Percentiles rank a stretch among this genome's conserved stretches.
Evolutionary conservation across 1,140 invertebrate genomes (phyloP).

Genomic region (Drosophila seguyi): DNA sequence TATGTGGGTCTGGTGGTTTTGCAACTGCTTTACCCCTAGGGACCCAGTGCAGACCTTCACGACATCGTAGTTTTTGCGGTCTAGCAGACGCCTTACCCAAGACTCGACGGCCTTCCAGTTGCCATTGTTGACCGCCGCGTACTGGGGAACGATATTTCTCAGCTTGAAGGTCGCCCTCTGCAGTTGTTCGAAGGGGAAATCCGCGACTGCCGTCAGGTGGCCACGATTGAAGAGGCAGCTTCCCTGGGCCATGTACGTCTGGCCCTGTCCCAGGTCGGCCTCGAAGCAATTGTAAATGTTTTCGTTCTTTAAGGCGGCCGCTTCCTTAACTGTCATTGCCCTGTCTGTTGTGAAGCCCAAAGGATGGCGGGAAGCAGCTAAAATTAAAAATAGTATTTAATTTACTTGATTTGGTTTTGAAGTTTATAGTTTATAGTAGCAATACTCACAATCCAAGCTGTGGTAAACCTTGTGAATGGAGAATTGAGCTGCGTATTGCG

Average conservation of each 20-base stretch:
- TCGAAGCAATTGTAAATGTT: slow-evolving; percentile 14
- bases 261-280: slow-evolving; percentile 15
- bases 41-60: slow-evolving; percentile 47
- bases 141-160: slow-evolving; percentile 45
- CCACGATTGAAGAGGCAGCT: slow-evolving; percentile 44
- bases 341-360: neutral
- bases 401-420: neutral
- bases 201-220: slow-evolving; percentile 35
- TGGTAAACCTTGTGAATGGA: slow-evolving; percentile 33
- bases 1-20: neutral
- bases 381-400: neutral
- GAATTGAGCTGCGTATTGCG: slow-evolving; percentile 8
- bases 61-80: neutral
- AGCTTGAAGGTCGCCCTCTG: slow-evolving; percentile 31
- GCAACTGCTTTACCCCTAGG: slow-evolving; percentile 29
- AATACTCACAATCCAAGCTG: slow-evolving; percentile 19
- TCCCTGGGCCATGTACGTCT: neutral
- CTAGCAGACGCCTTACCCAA: slow-evolving; percentile 25
- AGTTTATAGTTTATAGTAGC: neutral
- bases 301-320: neutral
- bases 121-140: slow-evolving; percentile 34
- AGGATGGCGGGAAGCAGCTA: neutral
- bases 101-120: slow-evolving; percentile 56
- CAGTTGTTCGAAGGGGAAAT: slow-evolving; percentile 29
- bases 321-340: neutral